Evolutionary conservation across 1,140 invertebrate species (phyloP).

Genomic region (Drosophila nigrodunni): DNA sequence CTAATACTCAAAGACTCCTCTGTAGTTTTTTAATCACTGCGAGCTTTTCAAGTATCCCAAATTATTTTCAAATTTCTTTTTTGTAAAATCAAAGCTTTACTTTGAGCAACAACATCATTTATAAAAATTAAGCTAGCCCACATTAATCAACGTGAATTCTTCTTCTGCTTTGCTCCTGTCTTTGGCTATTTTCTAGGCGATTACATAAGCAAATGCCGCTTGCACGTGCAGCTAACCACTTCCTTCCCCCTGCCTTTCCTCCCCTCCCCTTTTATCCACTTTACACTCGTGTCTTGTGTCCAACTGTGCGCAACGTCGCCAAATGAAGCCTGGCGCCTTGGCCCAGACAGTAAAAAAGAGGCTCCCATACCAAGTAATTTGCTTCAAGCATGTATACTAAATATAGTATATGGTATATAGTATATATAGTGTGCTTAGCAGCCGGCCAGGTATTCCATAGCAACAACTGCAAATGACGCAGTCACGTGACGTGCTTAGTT

Average conservation of each 20-base stretch:
- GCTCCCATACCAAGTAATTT: not conserved
- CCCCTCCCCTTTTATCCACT: not conserved
- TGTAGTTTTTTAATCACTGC: too few relatives aligned
- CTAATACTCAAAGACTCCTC: too few relatives aligned
- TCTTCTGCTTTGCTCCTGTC: not conserved
- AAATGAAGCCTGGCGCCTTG: slow-evolving; percentile 58
- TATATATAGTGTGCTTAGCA: slow-evolving; percentile 24
- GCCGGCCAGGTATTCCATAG: slow-evolving; percentile 34
- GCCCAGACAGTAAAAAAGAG: slow-evolving; percentile 36
- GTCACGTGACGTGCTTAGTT: slow-evolving; percentile 55
- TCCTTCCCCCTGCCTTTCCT: not conserved
- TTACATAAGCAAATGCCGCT: slow-evolving; percentile 57
- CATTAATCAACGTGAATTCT: slow-evolving; percentile 11
- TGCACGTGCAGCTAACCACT: slow-evolving; percentile 47
- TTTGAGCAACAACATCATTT: not conserved
- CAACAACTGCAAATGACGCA: slow-evolving; percentile 62
- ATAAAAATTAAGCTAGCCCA: not conserved
- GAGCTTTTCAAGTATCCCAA: not conserved
- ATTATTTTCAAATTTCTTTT: not conserved
- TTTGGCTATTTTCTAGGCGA: slow-evolving; percentile 41
- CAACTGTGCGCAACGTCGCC: slow-evolving; percentile 40
- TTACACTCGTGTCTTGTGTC: not conserved
- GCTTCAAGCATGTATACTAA: slow-evolving; percentile 13
- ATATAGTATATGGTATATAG: slow-evolving; percentile 12
- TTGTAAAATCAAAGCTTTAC: not conserved